Evolutionary conservation across 2,888 invertebrate genomes (phyloP), one percentile per base, ranked within the genome.

Genomic region (Entomobrya proxima): DNA sequence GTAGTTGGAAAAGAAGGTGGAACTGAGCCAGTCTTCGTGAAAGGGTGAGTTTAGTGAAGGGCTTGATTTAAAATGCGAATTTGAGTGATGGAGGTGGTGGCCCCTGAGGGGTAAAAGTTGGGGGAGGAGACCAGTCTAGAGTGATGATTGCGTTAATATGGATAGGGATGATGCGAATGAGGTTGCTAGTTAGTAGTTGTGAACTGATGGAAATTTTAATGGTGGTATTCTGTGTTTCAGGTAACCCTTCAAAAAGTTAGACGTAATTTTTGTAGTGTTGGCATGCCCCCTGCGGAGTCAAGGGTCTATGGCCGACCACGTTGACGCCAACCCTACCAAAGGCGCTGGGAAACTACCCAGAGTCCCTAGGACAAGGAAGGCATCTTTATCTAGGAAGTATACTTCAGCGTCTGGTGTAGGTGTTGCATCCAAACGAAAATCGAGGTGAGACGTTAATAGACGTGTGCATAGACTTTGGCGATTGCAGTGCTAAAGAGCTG

Each of bases 241-340:
- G 85, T 85, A 74, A 74, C 40, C 83, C 81, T 83, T 78, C 74
- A 81, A 84, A 85, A 50, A 79, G 83, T 27, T 72, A 64, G 80
- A 85, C 69, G 72, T 85, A 80, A 80, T 85, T 87, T 88, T 80
- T 86, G 85, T 84, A 84, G 82, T 85, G 88, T 90, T 90, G 90
- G 90, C 90, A 90, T 90, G 90, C 91, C 92, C 92, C 74, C 90
- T 93, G 90, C 91, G 93, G 72, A 92, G 92, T 90, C 92, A 92
- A 89, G 92, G 92, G 83, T 90, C 90, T 88, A 89, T 91, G 90
- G 90, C 90, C 89, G 89, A 89, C 91, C 91, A 88, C 91, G 91
- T 88, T 89, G 86, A 89, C 86, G 90, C 89, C 90, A 89, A 88
- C 89, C 86, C 89, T 88, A 87, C 90, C 89, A 88, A 89, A 89